phyloP scores from a whole-genome alignment of 2,797 vertebrate species.

The Hydrolagus colliei region DNA sequence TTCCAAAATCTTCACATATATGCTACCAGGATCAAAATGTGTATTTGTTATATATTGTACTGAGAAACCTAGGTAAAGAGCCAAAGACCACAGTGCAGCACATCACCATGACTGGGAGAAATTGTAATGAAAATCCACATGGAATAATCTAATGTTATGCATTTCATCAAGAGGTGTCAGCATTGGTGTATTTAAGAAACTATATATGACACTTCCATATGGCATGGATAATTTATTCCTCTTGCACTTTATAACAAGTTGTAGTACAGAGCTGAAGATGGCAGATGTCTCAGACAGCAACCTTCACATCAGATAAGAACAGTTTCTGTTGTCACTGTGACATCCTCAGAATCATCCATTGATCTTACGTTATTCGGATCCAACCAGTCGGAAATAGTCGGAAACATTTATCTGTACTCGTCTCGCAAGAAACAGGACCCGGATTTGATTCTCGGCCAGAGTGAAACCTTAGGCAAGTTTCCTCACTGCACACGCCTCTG shows the following conservation, averaged over 20 bases:
- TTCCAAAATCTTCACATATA: background rate
- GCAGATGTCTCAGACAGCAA: background rate
- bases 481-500: no score
- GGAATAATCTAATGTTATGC: background rate
- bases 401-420: background rate
- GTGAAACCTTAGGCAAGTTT: no score
- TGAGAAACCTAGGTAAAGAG: no score
- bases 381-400: background rate
- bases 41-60: background rate
- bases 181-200: background rate
- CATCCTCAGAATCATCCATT: background rate
- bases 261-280: background rate
- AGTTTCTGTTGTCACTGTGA: background rate
- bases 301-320: background rate
- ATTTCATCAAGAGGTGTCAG: background rate
- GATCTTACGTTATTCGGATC: background rate
- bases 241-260: background rate
- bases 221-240: constrained; percentile 5
- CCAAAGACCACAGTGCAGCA: no score
- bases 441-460: no score
- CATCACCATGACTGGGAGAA: no score
- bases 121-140: background rate
- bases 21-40: background rate
- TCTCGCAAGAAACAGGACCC: no score
- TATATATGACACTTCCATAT: background rate